These are phyloP conservation scores for Urocynchramus pylzowi DNA, from an alignment of 2,113 vertebrate species.

Conservation along the genomic window DNA sequence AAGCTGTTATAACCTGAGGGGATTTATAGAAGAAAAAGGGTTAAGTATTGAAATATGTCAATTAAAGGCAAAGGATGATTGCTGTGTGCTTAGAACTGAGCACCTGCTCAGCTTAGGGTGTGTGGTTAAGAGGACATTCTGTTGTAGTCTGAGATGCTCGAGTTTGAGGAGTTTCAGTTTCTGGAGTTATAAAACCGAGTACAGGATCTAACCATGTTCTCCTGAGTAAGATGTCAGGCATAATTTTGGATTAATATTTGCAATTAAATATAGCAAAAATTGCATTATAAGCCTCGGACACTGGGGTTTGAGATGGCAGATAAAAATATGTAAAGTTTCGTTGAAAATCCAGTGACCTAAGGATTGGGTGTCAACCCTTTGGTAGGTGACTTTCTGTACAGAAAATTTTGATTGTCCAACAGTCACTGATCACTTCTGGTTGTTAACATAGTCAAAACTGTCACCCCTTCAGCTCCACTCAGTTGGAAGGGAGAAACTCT, in stretches of 20 bases:
- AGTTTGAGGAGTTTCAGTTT: neutral
- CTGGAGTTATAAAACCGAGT: neutral
- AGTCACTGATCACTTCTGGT: neutral
- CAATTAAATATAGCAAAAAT: neutral
- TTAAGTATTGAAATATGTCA: neutral
- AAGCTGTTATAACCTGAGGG: neutral
- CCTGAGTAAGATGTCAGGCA: neutral
- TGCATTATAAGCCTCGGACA: neutral
- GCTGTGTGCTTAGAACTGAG: neutral
- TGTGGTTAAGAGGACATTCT: neutral
- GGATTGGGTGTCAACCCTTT: neutral
- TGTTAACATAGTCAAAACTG: neutral
- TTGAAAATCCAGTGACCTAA: neutral
- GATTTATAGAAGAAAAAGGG: neutral
- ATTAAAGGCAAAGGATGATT: neutral
- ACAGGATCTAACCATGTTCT: neutral
- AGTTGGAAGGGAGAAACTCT: neutral
- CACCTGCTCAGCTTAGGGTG: neutral
- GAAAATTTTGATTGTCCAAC: neutral
- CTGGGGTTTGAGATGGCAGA: neutral
- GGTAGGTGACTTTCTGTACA: neutral
- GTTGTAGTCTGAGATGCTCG: neutral
- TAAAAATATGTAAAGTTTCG: neutral
- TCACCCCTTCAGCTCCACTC: neutral
- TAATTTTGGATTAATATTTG: neutral